phyloP scores from a whole-genome alignment of 1,140 invertebrate species.

The Drosophila guanche region DNA sequence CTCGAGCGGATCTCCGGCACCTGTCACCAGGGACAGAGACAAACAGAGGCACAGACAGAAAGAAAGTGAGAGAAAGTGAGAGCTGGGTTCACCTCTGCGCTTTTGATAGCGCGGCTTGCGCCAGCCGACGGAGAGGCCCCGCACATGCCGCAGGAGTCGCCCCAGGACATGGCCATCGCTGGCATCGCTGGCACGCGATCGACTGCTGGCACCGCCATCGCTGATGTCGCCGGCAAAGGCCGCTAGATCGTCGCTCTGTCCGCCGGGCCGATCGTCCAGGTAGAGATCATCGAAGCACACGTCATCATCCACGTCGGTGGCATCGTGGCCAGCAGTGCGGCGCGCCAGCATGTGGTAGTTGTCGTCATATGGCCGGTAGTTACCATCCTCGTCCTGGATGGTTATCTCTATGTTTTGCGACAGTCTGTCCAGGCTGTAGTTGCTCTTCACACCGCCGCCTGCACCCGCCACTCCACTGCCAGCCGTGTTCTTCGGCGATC shows the following conservation, averaged over 20 bases:
- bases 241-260: slow-evolving; percentile 60
- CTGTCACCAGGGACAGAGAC: slow-evolving; percentile 45
- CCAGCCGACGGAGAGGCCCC: slow-evolving; percentile 76
- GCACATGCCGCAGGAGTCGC: slow-evolving; percentile 71
- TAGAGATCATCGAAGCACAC: slow-evolving; percentile 76
- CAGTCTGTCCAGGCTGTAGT: slow-evolving; percentile 72
- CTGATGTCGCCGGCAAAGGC: slow-evolving; percentile 72
- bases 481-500: slow-evolving; percentile 47
- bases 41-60: slow-evolving; percentile 47
- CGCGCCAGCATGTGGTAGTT: slow-evolving; percentile 63
- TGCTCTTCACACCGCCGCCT: slow-evolving; percentile 53
- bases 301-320: slow-evolving; percentile 56
- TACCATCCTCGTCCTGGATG: slow-evolving; percentile 82
- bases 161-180: slow-evolving; percentile 69
- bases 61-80: slow-evolving; percentile 51
- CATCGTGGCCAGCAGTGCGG: slow-evolving; percentile 27
- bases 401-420: slow-evolving; percentile 83
- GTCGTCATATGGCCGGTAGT: slow-evolving; percentile 76
- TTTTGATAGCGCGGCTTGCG: slow-evolving; percentile 80
- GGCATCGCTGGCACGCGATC: slow-evolving; percentile 63
- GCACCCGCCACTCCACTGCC: background rate
- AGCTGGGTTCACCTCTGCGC: slow-evolving; percentile 76
- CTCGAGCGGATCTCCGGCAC: slow-evolving; percentile 17
- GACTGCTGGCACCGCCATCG: slow-evolving; percentile 65
- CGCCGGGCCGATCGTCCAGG: slow-evolving; percentile 63